phyloP scores from a whole-genome alignment of 2,113 vertebrate genomes.

The Manacus vitellinus region DNA sequence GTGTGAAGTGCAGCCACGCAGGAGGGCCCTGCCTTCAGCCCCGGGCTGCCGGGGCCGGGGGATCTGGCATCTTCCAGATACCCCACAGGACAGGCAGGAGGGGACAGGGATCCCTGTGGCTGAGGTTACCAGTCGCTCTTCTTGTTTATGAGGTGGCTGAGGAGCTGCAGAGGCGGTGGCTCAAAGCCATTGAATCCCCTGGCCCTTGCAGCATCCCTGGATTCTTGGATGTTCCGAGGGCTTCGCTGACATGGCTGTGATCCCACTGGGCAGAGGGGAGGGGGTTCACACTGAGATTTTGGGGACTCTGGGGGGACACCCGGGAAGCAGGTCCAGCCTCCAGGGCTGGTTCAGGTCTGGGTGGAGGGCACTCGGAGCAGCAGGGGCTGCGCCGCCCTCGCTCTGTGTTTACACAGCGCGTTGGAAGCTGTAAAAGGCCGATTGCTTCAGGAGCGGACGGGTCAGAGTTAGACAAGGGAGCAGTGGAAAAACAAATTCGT shows the following conservation, averaged over 20 bases:
- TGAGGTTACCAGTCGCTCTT: fast-evolving
- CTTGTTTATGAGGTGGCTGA: not conserved
- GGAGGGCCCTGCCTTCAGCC: not conserved
- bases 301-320: fast-evolving
- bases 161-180: not conserved
- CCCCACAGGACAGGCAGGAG: not conserved
- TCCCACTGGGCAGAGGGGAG: not conserved
- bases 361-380: not conserved
- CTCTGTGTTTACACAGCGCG: not conserved
- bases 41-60: not conserved
- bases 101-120: not conserved
- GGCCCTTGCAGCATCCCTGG: not conserved
- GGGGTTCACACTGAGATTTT: fast-evolving
- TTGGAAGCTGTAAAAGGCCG: not conserved
- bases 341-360: not conserved
- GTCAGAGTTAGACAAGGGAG: not conserved
- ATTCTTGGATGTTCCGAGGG: not conserved
- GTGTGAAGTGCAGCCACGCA: not conserved
- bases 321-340: fast-evolving
- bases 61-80: not conserved
- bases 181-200: not conserved
- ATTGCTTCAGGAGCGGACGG: slow-evolving; percentile 3
- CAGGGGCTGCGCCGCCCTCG: not conserved
- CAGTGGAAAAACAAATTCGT: slow-evolving; percentile 34
- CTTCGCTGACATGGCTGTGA: not conserved